These are phyloP conservation scores for Thalassarche chlororhynchos DNA, from an alignment of 2,113 vertebrate species.

Conservation along the genomic window DNA sequence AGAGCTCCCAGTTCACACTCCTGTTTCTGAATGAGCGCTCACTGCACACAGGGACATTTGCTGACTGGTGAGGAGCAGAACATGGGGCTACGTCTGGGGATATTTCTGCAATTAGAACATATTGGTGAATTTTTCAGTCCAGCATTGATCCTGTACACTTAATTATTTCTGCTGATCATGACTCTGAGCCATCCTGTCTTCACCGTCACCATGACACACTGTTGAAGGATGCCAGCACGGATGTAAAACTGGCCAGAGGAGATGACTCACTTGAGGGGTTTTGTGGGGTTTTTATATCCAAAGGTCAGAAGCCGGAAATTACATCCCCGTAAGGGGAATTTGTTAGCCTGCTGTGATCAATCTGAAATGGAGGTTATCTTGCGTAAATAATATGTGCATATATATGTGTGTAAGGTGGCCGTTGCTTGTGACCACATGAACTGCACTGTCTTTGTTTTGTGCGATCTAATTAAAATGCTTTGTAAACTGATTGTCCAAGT, in stretches of 20 bases:
- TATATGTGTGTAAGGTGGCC: fast-evolving
- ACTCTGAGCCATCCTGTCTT: neutral
- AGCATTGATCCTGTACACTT: neutral
- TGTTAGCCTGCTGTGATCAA: constrained; percentile 19
- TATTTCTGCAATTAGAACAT: neutral
- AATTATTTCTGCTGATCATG: neutral
- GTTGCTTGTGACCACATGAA: fast-evolving
- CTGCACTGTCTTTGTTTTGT: neutral
- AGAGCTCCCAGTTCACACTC: neutral
- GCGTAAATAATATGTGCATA: neutral
- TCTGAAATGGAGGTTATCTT: neutral
- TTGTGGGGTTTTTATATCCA: neutral
- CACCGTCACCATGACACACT: neutral
- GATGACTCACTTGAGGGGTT: neutral
- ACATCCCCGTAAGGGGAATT: constrained; percentile 45
- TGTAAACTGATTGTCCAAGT: neutral
- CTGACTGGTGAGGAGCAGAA: neutral
- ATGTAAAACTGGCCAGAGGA: neutral
- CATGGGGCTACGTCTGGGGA: fast-evolving
- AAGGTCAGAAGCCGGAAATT: constrained; percentile 57
- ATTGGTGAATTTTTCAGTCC: neutral
- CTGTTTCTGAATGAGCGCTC: fast-evolving
- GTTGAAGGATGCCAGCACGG: neutral
- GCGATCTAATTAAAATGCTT: neutral
- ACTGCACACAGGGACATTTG: fast-evolving